These are phyloP conservation scores for Xerus rutilus DNA, from an alignment of 2,797 vertebrate species.

Conservation along the genomic window DNA sequence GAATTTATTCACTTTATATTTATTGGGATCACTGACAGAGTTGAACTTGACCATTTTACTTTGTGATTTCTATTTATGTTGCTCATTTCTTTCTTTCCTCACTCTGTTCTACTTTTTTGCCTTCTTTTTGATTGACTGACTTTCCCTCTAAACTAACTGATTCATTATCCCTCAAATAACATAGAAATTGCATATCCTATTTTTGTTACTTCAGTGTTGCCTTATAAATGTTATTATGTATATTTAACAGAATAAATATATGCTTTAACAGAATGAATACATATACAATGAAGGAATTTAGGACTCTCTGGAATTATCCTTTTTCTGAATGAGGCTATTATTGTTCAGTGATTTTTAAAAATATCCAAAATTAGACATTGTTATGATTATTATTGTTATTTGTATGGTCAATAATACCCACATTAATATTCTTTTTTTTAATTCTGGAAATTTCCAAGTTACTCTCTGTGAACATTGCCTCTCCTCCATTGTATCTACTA, in stretches of 20 bases:
- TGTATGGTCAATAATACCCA: not conserved
- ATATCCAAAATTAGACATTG: not conserved
- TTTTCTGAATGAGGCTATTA: not conserved
- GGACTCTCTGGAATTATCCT: not conserved
- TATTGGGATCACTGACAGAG: not conserved
- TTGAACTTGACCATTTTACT: not conserved
- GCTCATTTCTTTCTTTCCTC: not conserved
- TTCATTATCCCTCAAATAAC: not conserved
- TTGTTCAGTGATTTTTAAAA: not conserved
- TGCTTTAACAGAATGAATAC: not conserved
- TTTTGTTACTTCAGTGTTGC: conserved; percentile 20
- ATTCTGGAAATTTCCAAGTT: conserved; percentile 9
- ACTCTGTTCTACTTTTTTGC: not conserved
- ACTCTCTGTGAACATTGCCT: not conserved
- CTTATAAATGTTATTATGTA: not conserved
- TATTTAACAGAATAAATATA: not conserved
- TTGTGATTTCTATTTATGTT: not conserved
- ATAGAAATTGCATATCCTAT: not conserved
- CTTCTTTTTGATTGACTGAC: not conserved
- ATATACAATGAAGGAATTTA: not conserved
- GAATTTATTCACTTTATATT: conserved; percentile 41
- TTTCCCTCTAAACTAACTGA: not conserved
- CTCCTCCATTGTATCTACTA: not conserved
- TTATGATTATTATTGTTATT: not conserved
- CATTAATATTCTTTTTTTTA: not conserved